Conservation (phyloP, 2,888 invertebrate species). For the Thumatha senex region DNA sequence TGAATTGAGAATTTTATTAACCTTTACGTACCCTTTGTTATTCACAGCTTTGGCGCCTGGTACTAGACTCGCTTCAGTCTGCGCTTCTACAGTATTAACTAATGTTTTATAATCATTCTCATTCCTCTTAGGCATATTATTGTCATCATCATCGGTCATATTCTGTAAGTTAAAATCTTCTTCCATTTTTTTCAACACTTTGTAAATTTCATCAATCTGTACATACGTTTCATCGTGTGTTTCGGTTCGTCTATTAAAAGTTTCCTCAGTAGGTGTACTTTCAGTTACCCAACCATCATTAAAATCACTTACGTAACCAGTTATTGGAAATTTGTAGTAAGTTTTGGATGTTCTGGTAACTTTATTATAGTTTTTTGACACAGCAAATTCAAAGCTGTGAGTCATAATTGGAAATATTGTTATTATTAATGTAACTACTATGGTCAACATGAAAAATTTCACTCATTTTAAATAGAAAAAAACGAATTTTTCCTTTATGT, state of each 20-base stretch:
- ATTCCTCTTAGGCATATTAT: neutral
- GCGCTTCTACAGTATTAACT: too few relatives aligned
- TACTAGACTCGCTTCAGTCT: neutral
- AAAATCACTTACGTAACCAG: too few relatives aligned
- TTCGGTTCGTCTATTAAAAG: neutral
- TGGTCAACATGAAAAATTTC: constrained; percentile 1
- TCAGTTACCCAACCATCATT: too few relatives aligned
- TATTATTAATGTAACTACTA: neutral
- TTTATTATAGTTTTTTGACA: neutral
- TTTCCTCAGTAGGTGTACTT: too few relatives aligned
- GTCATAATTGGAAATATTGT: neutral
- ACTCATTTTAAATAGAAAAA: neutral
- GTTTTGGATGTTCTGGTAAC: too few relatives aligned
- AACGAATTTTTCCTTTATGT: too few relatives aligned
- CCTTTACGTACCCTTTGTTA: neutral
- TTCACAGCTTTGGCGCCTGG: too few relatives aligned
- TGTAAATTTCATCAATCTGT: neutral
- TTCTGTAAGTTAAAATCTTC: neutral
- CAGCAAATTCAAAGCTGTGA: neutral
- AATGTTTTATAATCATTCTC: neutral
- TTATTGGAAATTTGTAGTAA: too few relatives aligned
- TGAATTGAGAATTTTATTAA: neutral
- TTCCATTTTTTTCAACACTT: neutral
- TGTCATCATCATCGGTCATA: neutral
- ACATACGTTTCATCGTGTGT: neutral